Evolutionary conservation across 2,797 vertebrate genomes (phyloP).

Genomic region (Catostomus latipinnis): DNA sequence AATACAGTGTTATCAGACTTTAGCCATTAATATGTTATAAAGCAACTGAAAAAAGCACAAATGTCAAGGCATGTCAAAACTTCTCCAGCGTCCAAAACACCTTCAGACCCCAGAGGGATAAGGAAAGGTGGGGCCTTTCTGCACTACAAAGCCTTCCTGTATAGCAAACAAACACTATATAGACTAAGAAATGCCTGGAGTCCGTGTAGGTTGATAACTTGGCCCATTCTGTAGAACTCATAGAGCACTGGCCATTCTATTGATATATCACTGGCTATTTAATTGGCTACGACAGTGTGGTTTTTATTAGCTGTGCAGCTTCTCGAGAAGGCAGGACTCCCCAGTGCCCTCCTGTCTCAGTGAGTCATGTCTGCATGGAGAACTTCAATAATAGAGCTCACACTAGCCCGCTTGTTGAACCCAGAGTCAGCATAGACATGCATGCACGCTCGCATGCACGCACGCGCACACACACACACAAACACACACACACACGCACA

Average conservation of each 20-base stretch:
- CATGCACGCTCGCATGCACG: too few species aligned
- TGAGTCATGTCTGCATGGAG: slow-evolving; percentile 36
- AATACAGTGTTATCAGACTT: too few species aligned
- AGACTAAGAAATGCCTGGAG: slow-evolving; percentile 5
- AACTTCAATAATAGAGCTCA: slow-evolving; percentile 46
- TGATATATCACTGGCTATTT: slow-evolving; percentile 44
- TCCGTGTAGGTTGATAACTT: slow-evolving; percentile 19
- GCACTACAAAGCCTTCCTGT: slow-evolving; percentile 17
- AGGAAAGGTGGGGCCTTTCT: slow-evolving; percentile 11
- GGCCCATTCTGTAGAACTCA: slow-evolving; percentile 29
- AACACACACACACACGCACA: slow-evolving; percentile 1
- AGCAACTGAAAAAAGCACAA: too few species aligned
- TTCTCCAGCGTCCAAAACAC: too few species aligned
- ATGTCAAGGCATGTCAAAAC: too few species aligned
- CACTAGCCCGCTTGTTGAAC: slow-evolving; percentile 31
- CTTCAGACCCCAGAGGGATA: too few species aligned
- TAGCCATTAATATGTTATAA: too few species aligned
- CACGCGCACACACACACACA: too few species aligned
- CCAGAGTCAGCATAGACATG: slow-evolving; percentile 6
- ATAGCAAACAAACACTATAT: slow-evolving; percentile 5
- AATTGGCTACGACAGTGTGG: slow-evolving; percentile 47
- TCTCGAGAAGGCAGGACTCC: slow-evolving; percentile 40
- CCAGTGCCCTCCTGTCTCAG: slow-evolving; percentile 35
- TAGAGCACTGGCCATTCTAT: slow-evolving; percentile 33
- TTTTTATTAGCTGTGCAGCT: slow-evolving; percentile 45